Conservation (phyloP, 2,113 vertebrate species). For the Sus scrofa region T2T-Sscrofa CM000825.6:78410501-78411000, state of each 20-base stretch:
- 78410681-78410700: no score
- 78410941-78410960: no score
- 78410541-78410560: no score
- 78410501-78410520: background rate
- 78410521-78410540: background rate
- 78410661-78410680: background rate
- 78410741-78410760: no score
- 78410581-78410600: background rate
- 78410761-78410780: no score
- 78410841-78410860: background rate
- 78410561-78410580: background rate
- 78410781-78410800: background rate
- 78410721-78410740: no score
- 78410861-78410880: background rate
- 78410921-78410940: no score
- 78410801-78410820: background rate
- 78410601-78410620: background rate
- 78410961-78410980: no score
- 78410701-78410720: no score
- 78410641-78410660: background rate
- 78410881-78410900: background rate
- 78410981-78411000: no score
- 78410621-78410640: background rate
- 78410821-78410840: background rate
- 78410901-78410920: background rate